Base-by-base conservation (phyloP, 35 echinoderm and acorn worm species). In the Ptychodera flava region DNA sequence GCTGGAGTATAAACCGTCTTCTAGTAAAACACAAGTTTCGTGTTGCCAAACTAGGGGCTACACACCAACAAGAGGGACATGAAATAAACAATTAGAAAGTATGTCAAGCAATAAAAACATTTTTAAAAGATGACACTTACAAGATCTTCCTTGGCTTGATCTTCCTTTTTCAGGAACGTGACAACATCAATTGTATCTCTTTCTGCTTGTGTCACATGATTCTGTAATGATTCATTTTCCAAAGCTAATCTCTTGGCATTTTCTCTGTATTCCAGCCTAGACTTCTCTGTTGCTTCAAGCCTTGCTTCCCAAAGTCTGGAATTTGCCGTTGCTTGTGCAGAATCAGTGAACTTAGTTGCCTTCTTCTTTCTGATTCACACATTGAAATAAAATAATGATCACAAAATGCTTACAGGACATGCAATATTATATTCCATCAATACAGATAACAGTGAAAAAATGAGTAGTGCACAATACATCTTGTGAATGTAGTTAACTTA, bases 101-200 rank as follows among this genome's bases (percentile, higher is more conserved):
- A n/a, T n/a, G n/a, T n/a, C n/a, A n/a, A n/a, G n/a, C n/a, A 64
- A 64, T 22, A 64, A 64, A 22, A 12, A 64, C 45, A 6, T 64
- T 64, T 64, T 6, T 64, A 37, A 38, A 1, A 22, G 53, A 29
- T 6, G 1, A 35, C 22, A 81, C 92, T 81, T 90, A 99, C 96
- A 82, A 99, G 82, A 77, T 99, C 96, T 87, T 99, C 96, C 38
- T 99, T 99, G 0, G 92, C 36, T 78, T 99, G 93, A 81, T 99
- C 96, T 35, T 99, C 96, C 80, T 89, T 88, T 77, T 99, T 99
- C n/a, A 99, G 85, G 89, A 94, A 99, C 33, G 92, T 94, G 29
- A 94, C 92, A 35, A 99, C 92, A 81, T 99, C 96, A 75, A 99
- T 91, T 29, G 96, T 99, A 77, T 94, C 96, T 36, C 87, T 94